Conservation (phyloP, 2,113 vertebrate species). For the Emydura subglobosa region DNA sequence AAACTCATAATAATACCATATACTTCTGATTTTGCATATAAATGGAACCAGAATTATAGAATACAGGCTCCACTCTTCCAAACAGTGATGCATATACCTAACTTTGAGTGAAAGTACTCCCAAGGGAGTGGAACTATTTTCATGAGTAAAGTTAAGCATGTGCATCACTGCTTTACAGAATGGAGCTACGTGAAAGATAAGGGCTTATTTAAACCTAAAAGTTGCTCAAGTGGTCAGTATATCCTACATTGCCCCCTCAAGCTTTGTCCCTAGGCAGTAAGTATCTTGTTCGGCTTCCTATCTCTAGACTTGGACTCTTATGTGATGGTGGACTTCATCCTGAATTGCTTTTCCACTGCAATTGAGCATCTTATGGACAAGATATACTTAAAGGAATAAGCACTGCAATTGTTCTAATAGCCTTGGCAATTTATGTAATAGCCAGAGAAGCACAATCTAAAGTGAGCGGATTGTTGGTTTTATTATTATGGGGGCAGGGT, state of each 20-base stretch:
- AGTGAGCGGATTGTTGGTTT: background rate
- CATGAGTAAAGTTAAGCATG: background rate
- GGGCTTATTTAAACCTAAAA: background rate
- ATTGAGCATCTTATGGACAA: no score
- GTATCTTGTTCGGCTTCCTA: background rate
- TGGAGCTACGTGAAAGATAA: background rate
- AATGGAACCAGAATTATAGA: no score
- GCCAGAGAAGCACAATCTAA: background rate
- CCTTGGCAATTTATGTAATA: background rate
- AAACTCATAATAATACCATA: no score
- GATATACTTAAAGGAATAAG: background rate
- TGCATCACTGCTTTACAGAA: background rate
- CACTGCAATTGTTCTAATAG: background rate
- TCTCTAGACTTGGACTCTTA: no score
- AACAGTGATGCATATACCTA: fast-evolving
- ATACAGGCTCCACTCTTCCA: background rate
- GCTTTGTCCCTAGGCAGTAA: background rate
- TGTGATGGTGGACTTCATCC: background rate
- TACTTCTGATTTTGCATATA: no score
- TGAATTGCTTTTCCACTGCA: no score
- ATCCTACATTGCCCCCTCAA: background rate
- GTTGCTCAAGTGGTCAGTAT: background rate
- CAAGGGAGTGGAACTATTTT: background rate
- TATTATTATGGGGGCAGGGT: background rate
- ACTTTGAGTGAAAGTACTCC: background rate